Percentiles rank a stretch among this genome's conserved stretches.
Evolutionary conservation across 2,113 vertebrate species (phyloP).

Genomic region (Passer domesticus): DNA sequence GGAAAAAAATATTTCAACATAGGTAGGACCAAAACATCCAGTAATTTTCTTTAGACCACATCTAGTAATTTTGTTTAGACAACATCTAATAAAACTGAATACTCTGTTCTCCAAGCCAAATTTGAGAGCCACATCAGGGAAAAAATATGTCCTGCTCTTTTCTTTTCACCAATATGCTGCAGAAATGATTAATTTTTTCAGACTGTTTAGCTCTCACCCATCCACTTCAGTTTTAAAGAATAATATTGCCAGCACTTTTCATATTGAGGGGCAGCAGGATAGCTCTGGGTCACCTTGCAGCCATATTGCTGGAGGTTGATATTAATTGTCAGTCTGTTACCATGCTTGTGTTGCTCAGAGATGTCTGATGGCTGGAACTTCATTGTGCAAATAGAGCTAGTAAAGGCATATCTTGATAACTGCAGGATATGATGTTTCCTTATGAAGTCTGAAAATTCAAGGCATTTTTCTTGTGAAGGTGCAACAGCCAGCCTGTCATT

Average conservation of each 20-base stretch:
- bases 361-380: background rate
- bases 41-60: background rate
- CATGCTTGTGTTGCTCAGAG: background rate
- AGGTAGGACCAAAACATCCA: background rate
- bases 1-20: background rate
- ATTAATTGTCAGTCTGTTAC: constrained; percentile 3
- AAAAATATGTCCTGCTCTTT: background rate
- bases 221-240: background rate
- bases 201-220: background rate
- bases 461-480: background rate
- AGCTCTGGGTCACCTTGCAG: background rate
- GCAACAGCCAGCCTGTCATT: background rate
- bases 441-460: background rate
- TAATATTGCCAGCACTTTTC: background rate
- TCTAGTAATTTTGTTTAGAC: background rate
- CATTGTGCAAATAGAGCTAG: background rate
- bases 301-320: background rate
- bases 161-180: background rate
- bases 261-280: background rate
- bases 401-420: background rate
- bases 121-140: background rate
- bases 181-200: background rate
- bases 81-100: background rate
- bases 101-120: background rate
- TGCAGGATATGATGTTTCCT: background rate